A percentile compares a stretch with the other conserved stretches of the same genome.
Conservation (phyloP, 2,797 vertebrate genomes). For the Champsocephalus gunnari region DNA sequence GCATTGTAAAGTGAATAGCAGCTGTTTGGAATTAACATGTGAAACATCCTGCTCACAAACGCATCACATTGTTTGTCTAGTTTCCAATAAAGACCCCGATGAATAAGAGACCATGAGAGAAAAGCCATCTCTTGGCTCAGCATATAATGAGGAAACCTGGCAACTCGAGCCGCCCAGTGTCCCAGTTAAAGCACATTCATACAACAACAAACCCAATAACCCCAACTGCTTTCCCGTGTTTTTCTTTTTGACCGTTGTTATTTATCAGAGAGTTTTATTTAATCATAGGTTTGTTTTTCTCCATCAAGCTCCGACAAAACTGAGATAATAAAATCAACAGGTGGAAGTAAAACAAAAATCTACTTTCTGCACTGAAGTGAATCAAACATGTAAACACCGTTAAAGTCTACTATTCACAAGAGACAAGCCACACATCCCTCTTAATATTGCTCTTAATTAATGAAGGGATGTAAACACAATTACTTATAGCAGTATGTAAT, state of each 20-base stretch:
- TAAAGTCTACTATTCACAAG: not conserved
- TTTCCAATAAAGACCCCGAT: conserved; percentile 49
- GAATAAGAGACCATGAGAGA: conserved; percentile 44
- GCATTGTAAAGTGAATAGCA: not conserved
- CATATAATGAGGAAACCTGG: conserved; percentile 40
- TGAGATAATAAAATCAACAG: no score
- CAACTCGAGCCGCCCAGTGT: conserved; percentile 16
- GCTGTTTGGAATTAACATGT: conserved; percentile 41
- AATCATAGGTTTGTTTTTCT: not conserved
- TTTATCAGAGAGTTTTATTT: conserved; percentile 27
- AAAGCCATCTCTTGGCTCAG: conserved; percentile 41
- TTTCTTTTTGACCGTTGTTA: not conserved
- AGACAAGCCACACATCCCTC: not conserved
- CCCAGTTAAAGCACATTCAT: conserved; percentile 7
- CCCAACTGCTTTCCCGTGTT: no score
- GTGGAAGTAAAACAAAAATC: not conserved
- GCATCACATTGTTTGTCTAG: conserved; percentile 37
- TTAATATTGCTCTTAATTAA: not conserved
- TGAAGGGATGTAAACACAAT: conserved; percentile 20
- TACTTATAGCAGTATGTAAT: not conserved
- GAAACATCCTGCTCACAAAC: conserved; percentile 35
- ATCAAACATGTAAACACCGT: not conserved
- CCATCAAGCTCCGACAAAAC: no score
- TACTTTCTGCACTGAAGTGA: not conserved
- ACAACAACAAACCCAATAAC: not conserved